A percentile compares a stretch with the other conserved stretches of the same genome.
Evolutionary conservation across 2,113 vertebrate genomes (phyloP).

Genomic region (Pandion haliaetus): DNA sequence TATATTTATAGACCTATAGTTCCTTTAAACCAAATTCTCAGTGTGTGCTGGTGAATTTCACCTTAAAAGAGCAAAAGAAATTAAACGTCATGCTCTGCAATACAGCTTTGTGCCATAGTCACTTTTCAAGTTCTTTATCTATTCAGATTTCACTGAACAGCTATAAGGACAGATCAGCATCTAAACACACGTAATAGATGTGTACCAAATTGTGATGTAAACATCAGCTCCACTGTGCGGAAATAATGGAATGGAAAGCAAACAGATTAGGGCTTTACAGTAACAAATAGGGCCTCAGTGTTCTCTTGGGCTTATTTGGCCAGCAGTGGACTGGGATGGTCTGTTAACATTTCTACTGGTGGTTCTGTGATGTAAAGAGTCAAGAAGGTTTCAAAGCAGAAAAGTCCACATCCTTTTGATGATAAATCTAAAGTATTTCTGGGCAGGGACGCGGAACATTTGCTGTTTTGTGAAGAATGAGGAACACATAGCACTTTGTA

Average conservation of each 20-base stretch:
- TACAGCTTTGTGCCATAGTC: background rate
- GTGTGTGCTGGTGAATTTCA: background rate
- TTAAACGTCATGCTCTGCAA: accelerated
- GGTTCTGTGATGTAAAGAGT: background rate
- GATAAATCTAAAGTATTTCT: background rate
- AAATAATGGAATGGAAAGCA: background rate
- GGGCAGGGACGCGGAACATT: background rate
- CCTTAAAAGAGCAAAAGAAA: background rate
- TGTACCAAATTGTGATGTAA: background rate
- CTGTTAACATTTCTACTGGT: background rate
- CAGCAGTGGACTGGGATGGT: background rate
- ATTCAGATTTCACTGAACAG: background rate
- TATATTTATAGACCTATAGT: background rate
- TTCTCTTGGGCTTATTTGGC: background rate
- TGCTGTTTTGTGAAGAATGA: background rate
- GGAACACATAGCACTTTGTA: background rate
- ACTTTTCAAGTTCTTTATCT: background rate
- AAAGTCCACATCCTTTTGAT: background rate
- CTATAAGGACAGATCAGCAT: background rate
- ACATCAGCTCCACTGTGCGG: background rate
- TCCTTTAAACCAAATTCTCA: background rate
- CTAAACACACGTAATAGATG: background rate
- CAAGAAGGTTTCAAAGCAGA: background rate
- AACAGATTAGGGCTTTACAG: background rate
- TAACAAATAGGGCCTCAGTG: background rate